Base-by-base conservation (phyloP, 2,888 invertebrate species). In the Ennomos fuscantarius region DNA sequence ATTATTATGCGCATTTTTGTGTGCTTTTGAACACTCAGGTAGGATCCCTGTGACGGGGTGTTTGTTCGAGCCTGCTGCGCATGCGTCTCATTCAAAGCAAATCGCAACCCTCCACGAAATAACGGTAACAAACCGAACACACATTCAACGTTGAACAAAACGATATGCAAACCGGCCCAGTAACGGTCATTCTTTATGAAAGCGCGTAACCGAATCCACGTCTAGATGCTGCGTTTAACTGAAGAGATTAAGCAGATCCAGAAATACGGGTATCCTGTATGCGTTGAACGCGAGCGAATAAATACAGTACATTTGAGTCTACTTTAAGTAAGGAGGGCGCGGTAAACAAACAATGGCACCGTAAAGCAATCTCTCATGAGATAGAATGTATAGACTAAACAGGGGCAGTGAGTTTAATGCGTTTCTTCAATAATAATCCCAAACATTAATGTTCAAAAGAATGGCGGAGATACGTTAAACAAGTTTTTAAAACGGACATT, bases 341-440 rank as follows among this genome's bases (percentile, higher is more conserved):
- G 59, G 70, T 78, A 81, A 87, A 84, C 79, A 82, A 78, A 82
- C 72, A 76, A 70, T 74, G 71, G 70, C 66, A 64, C 74, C 75
- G 71, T 77, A 68, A 79, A 82, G 76, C 78, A 77, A 81, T 76
- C 78, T 71, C 68, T 68, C 75, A 77, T 80, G 78, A 81, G 78
- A 65, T 54, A 63, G 45, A 41, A 46, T 41, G 40, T 42, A 79
- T 76, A 88, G 84, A 87, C 86, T 87, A 86, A 88, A 88, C 87
- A 86, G 76, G 75, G 72, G 76, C 69, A 75, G 74, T 74, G 69
- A 70, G 74, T 76, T 80, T 82, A 81, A 83, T 78, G 81, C 76
- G 70, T 82, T 82, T 55, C 50, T 82, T 60, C 55, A 68, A 61
- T 67, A 62, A 62, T 62, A 61, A 63, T 52, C 48, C 47, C 37